Conservation (phyloP, 2,113 vertebrate species). For the Lepus timidus region DNA sequence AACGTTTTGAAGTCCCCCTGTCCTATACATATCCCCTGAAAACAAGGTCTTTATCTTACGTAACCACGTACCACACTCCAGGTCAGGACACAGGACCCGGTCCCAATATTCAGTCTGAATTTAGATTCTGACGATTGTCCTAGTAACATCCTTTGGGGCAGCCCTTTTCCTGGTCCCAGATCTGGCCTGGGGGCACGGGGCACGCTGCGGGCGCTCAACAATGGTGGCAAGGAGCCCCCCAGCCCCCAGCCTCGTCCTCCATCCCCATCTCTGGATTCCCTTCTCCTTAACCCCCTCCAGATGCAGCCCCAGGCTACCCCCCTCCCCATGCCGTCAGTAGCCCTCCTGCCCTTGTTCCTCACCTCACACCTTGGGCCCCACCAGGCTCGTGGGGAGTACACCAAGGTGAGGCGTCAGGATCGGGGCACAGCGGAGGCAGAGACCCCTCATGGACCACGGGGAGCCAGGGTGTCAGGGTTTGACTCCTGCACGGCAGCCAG, state of each 20-base stretch:
- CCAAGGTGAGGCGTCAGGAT: not conserved
- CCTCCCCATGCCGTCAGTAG: not conserved
- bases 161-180: too few species aligned
- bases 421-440: not conserved
- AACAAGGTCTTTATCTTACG: not conserved
- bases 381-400: not conserved
- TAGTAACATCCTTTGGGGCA: rapidly evolving
- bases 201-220: too few species aligned
- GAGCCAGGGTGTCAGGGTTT: too few species aligned
- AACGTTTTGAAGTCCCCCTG: too few species aligned
- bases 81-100: not conserved
- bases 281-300: not conserved
- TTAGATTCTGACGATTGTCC: not conserved
- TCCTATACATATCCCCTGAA: not conserved
- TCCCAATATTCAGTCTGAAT: too few species aligned
- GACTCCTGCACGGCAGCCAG: not conserved
- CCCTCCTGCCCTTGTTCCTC: rapidly evolving
- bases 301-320: not conserved
- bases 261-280: not conserved
- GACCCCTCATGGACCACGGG: too few species aligned
- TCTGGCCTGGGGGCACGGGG: rapidly evolving
- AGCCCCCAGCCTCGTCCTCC: not conserved
- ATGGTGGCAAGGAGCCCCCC: rapidly evolving
- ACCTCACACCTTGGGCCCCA: rapidly evolving
- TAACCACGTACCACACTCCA: not conserved